Evolutionary conservation across 2,797 vertebrate genomes (phyloP), one percentile per base, ranked within the genome.

Genomic region (Lepus oiostolus): DNA sequence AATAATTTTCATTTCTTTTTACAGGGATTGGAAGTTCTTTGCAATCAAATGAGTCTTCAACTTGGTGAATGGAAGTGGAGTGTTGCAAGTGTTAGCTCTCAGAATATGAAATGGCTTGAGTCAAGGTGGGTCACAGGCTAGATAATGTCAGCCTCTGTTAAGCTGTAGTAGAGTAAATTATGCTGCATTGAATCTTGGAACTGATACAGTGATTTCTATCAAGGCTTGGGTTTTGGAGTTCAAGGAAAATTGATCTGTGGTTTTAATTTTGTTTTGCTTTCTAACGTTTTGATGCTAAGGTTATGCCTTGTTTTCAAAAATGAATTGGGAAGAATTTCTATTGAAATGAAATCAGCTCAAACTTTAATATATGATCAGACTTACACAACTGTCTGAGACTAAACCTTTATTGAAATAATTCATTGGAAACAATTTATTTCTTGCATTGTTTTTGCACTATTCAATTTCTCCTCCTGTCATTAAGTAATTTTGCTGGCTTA

Each of bases 401-500:
- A 93, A 47, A 95, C 85, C 54, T 93, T 95, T 62, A 93, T 86
- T 94, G 92, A 97, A 95, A 96, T 85, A 92, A 88, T 81, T 92
- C 38, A 85, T 83, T 96, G 83, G 82, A 93, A 96, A 93, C 30
- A 47, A 85, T 92, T 92, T 94, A 80, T 89, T 82, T 95, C 62
- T 89, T 93, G 26, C 14, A 58, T 50, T 88, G 24, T 89, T 82
- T 65, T 94, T 75, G 47, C 63, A 85, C 63, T 79, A 58, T 35
- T 88, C 50, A 88, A 22, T 91, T 94, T 89, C 7, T 87, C 42
- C 65, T 77, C 50, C 16, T 76, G 13, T 82, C 76, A 54, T 81
- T 79, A 89, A 54, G 26, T 71, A 91, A 62, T 30, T 89, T 62
- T 87, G 42, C 67, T n/a, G 47, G 26, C 30, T 54, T 90, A 50